phyloP scores from a whole-genome alignment of 37 sponge, comb jelly and placozoan genomes.

The Dysidea cf. avara region DNA sequence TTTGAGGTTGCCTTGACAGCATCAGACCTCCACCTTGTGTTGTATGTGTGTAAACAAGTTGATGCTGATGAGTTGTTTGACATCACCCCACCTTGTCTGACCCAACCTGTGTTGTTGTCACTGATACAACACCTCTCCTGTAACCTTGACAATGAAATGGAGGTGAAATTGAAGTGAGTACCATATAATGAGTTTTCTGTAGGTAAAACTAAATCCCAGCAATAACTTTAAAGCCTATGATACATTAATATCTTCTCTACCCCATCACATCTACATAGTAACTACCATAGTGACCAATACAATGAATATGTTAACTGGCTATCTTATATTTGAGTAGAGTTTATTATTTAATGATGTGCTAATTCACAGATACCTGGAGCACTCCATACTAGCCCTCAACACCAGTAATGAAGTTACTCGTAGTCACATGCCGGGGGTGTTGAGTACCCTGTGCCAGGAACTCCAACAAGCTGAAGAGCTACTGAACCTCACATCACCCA shows the following conservation, averaged over 20 bases:
- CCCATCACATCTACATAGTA: no score
- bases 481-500: neutral
- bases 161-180: slow-evolving; percentile 79
- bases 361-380: slow-evolving; percentile 67
- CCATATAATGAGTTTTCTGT: neutral
- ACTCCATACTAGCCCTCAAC: slow-evolving; percentile 61
- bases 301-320: no score
- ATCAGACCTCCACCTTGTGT: slow-evolving; percentile 62
- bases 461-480: slow-evolving; percentile 21
- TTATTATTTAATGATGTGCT: no score
- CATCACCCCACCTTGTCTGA: slow-evolving; percentile 43
- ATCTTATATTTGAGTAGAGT: no score
- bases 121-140: slow-evolving; percentile 88
- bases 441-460: slow-evolving; percentile 36
- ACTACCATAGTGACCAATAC: no score
- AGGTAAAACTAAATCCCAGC: neutral
- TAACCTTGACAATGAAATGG: slow-evolving; percentile 61
- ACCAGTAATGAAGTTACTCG: slow-evolving; percentile 41
- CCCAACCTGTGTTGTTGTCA: slow-evolving; percentile 86
- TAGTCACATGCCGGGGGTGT: slow-evolving; percentile 64
- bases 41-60: slow-evolving; percentile 68
- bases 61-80: slow-evolving; percentile 79
- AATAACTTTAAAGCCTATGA: no score
- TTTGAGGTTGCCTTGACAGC: slow-evolving; percentile 71
- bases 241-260: no score